Conservation (phyloP, 2,888 invertebrate genomes). For the Limnephilus lunatus region DNA sequence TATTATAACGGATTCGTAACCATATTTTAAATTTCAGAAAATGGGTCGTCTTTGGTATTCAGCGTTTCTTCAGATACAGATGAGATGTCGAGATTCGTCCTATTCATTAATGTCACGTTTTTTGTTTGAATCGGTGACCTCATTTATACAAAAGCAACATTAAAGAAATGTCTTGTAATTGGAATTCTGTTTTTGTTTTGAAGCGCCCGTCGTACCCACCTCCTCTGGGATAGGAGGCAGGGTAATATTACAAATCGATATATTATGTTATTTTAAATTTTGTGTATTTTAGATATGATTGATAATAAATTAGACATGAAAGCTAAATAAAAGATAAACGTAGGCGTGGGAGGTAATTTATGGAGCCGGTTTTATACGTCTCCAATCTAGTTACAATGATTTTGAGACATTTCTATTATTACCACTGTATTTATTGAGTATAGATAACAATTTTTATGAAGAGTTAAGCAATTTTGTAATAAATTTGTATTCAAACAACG, state of each 20-base stretch:
- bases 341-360: not conserved
- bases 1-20: conserved; percentile 44
- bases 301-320: not conserved
- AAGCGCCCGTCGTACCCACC: not conserved
- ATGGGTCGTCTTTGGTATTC: conserved; percentile 42
- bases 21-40: conserved; percentile 45
- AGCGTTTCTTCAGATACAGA: not conserved
- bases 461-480: too few relatives aligned
- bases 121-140: not conserved
- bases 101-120: conserved; percentile 11
- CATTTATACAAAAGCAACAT: conserved; percentile 2
- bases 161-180: not conserved
- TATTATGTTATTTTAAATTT: not conserved
- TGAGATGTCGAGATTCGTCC: conserved; percentile 17
- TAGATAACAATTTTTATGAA: too few relatives aligned
- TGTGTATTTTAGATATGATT: not conserved
- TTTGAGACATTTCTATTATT: not conserved
- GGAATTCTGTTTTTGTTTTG: not conserved
- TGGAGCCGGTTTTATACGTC: not conserved
- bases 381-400: not conserved
- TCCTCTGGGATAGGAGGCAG: not conserved
- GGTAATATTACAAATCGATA: not conserved
- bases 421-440: too few relatives aligned
- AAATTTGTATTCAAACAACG: too few relatives aligned
- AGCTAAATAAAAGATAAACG: not conserved